Conservation (phyloP, 2,888 invertebrate species). For the Ernsta delagoae region DNA sequence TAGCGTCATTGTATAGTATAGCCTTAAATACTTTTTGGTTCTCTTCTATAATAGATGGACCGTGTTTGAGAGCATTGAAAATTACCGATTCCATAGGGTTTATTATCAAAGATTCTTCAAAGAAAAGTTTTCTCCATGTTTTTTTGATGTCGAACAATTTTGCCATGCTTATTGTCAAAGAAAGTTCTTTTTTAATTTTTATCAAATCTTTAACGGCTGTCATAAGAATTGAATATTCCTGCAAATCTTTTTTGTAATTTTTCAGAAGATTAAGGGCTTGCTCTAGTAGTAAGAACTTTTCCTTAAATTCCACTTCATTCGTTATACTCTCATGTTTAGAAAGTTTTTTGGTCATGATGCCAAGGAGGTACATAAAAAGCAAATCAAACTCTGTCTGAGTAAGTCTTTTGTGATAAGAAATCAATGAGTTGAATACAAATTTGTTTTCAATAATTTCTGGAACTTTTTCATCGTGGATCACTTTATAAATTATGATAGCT, state of each 20-base stretch:
- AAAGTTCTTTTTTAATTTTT: constrained; percentile 52
- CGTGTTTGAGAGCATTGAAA: constrained; percentile 69
- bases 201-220: constrained; percentile 56
- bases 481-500: constrained; percentile 53
- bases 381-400: constrained; percentile 51
- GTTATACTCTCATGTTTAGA: constrained; percentile 40
- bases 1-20: constrained; percentile 49
- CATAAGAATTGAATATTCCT: constrained; percentile 54
- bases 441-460: constrained; percentile 56
- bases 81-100: constrained; percentile 55
- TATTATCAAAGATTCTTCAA: constrained; percentile 62
- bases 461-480: constrained; percentile 50
- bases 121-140: constrained; percentile 62
- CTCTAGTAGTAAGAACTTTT: constrained; percentile 44
- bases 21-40: constrained; percentile 50
- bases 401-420: constrained; percentile 49
- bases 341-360: constrained; percentile 46
- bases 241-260: constrained; percentile 60
- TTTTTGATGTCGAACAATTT: constrained; percentile 63
- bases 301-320: constrained; percentile 48
- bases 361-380: constrained; percentile 58
- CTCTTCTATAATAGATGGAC: constrained; percentile 54
- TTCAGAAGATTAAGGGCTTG: constrained; percentile 51
- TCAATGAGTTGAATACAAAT: constrained; percentile 52
- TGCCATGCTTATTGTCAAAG: constrained; percentile 51